These are phyloP conservation scores for Embiotoca jacksoni DNA, from an alignment of 2,113 vertebrate genomes.

Conservation along the genomic window DNA sequence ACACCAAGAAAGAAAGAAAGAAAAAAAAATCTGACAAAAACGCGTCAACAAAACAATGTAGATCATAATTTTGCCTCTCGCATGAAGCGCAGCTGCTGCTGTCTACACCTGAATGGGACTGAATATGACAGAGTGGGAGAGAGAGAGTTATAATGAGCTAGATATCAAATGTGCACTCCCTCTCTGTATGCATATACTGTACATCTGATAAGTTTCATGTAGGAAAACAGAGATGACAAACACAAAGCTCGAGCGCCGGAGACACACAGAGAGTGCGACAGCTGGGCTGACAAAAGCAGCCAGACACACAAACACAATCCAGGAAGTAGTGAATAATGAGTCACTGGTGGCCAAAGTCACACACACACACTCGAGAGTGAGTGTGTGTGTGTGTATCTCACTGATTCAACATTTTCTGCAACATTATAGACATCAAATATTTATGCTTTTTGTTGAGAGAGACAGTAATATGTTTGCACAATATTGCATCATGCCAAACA, in stretches of 20 bases:
- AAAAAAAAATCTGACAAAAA: neutral
- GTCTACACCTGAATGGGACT: neutral
- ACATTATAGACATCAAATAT: slow-evolving; percentile 37
- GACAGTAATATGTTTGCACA: slow-evolving; percentile 36
- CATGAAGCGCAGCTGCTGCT: slow-evolving; percentile 30
- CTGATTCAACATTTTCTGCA: slow-evolving; percentile 38
- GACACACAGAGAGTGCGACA: slow-evolving; percentile 50
- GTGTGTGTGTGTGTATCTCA: slow-evolving; percentile 4
- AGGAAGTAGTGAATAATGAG: slow-evolving; percentile 61
- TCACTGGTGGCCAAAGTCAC: slow-evolving; percentile 40
- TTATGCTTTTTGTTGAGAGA: neutral
- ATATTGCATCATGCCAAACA: slow-evolving; percentile 30
- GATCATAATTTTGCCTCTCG: neutral
- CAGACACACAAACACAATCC: slow-evolving; percentile 28
- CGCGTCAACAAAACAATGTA: neutral
- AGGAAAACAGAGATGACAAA: slow-evolving; percentile 56
- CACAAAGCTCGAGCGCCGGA: slow-evolving; percentile 33
- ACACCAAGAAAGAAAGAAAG: neutral
- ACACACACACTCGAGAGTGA: neutral
- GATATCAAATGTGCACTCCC: slow-evolving; percentile 34
- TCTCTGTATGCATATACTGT: slow-evolving; percentile 47
- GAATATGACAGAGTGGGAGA: neutral
- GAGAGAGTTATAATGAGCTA: slow-evolving; percentile 13
- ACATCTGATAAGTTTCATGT: slow-evolving; percentile 42
- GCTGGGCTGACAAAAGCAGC: slow-evolving; percentile 66